phyloP scores from a whole-genome alignment of 2,888 invertebrate genomes.

The Nasonovia ribisnigri region DNA sequence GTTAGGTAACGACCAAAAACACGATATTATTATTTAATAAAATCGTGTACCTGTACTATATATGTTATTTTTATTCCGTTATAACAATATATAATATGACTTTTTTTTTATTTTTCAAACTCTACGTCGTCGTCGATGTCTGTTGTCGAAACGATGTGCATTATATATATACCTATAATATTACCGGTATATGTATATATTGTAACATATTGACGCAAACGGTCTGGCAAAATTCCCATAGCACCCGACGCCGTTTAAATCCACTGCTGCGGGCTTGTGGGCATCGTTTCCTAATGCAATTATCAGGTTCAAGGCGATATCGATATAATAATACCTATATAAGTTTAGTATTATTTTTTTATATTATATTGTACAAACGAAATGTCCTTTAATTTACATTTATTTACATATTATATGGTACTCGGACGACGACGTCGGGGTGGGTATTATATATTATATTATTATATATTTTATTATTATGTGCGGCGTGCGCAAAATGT shows the following conservation, averaged over 20 bases:
- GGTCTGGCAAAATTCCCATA: slow-evolving; percentile 31
- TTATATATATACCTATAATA: neutral
- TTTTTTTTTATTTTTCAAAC: neutral
- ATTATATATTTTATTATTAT: neutral
- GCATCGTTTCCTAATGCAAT: slow-evolving; percentile 14
- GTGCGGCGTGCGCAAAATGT: neutral
- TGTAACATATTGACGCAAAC: neutral
- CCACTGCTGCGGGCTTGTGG: neutral
- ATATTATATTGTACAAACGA: neutral
- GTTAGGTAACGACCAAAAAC: neutral
- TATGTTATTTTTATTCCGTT: neutral
- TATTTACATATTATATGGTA: slow-evolving; percentile 24
- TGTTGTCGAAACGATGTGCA: neutral
- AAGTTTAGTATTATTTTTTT: neutral
- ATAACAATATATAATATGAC: neutral
- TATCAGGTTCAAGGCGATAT: slow-evolving; percentile 32
- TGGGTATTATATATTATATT: neutral
- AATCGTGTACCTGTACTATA: neutral
- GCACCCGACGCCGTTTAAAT: slow-evolving; percentile 21
- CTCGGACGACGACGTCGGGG: neutral
- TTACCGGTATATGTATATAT: neutral
- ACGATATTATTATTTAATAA: neutral
- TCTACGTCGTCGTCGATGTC: neutral
- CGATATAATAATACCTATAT: slow-evolving; percentile 5
- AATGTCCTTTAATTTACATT: slow-evolving; percentile 39